Evolutionary conservation across 2,888 invertebrate species (phyloP).

Genomic region (Metellina segmentata): DNA sequence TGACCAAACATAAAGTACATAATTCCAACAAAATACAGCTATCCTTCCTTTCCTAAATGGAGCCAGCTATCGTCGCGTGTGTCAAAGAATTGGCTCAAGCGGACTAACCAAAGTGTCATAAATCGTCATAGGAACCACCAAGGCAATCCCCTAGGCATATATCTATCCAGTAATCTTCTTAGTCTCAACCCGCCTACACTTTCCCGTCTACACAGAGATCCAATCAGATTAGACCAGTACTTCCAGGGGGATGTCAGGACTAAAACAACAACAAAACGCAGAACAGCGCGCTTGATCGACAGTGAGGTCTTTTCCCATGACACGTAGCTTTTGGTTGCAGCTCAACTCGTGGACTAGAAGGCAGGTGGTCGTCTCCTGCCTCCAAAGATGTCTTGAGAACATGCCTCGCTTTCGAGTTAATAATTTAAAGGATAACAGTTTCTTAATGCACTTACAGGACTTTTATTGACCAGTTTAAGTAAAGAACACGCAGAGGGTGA

Average conservation of each 20-base stretch:
- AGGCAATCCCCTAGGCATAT: conserved; percentile 35
- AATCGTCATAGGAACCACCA: conserved; percentile 34
- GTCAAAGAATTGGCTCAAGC: conserved; percentile 11
- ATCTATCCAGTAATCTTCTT: conserved; percentile 56
- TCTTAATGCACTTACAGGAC: not conserved
- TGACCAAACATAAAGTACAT: not conserved
- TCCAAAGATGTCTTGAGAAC: not conserved
- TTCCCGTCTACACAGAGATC: conserved; percentile 41
- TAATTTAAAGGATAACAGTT: not conserved
- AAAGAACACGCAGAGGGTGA: no score
- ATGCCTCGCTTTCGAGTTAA: not conserved
- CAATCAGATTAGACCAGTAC: conserved; percentile 48
- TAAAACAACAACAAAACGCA: conserved; percentile 44
- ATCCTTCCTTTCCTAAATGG: not conserved
- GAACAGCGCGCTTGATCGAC: conserved; percentile 19
- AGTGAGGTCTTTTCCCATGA: conserved; percentile 33
- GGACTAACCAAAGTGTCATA: conserved; percentile 47
- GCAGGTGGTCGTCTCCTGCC: not conserved
- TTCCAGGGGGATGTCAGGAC: not conserved
- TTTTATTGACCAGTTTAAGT: not conserved
- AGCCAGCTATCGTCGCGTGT: not conserved
- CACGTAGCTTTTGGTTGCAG: conserved; percentile 13
- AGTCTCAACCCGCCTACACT: conserved; percentile 35
- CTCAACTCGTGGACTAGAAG: conserved; percentile 23
- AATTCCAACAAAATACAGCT: not conserved